phyloP scores from a whole-genome alignment of 2,888 invertebrate genomes.

The Temnothorax ravouxi region DNA sequence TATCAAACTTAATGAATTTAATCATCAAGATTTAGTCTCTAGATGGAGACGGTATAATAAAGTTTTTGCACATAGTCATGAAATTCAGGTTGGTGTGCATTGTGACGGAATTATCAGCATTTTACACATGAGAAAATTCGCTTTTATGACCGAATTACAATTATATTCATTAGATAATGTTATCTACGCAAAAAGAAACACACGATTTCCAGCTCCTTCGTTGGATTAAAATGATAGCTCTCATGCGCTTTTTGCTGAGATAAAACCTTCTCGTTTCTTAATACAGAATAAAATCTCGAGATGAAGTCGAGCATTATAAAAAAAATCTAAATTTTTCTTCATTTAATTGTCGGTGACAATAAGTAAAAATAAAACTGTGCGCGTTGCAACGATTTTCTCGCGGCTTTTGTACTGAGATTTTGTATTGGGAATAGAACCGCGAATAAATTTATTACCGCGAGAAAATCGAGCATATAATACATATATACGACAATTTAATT shows the following conservation, averaged over 20 bases:
- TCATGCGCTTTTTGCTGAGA: constrained; percentile 8
- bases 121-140: constrained; percentile 10
- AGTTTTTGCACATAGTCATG: not conserved
- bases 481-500: not conserved
- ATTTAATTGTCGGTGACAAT: not conserved
- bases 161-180: constrained; percentile 42
- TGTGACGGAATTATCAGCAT: not conserved
- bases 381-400: not conserved
- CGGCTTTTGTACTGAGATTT: no score
- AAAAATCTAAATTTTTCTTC: not conserved
- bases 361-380: not conserved
- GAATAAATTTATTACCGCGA: no score
- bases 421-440: no score
- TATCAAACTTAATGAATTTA: constrained; percentile 1
- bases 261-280: constrained; percentile 8
- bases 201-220: not conserved
- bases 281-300: not conserved
- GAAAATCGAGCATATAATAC: no score
- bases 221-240: constrained; percentile 3
- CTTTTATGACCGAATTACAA: constrained; percentile 39
- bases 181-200: not conserved
- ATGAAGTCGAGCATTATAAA: not conserved
- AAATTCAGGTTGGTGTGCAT: not conserved
- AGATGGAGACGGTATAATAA: no score
- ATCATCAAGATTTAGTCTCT: constrained; percentile 3